Evolutionary conservation across 1,140 invertebrate genomes (phyloP).

Genomic region (Brachionus plicatilis): DNA sequence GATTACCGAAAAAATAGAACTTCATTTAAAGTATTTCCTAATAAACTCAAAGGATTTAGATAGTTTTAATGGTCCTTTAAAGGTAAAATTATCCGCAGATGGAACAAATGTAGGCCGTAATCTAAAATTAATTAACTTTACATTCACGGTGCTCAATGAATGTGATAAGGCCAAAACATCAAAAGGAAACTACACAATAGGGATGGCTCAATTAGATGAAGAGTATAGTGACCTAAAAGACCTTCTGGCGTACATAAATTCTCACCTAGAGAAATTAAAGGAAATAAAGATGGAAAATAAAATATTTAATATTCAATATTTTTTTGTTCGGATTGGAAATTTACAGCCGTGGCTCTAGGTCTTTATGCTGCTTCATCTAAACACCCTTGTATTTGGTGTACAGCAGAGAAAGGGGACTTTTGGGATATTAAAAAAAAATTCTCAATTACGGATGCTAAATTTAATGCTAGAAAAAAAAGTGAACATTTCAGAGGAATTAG

Average conservation of each 20-base stretch:
- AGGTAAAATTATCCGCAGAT: neutral
- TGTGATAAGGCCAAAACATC: neutral
- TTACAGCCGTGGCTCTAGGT: neutral
- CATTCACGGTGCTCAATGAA: neutral
- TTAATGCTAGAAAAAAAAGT: neutral
- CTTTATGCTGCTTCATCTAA: neutral
- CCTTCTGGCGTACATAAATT: neutral
- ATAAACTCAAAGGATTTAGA: neutral
- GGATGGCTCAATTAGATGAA: neutral
- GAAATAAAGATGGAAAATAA: neutral
- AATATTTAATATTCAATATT: neutral
- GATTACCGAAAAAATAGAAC: neutral
- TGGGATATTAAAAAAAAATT: neutral
- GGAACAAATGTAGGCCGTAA: neutral
- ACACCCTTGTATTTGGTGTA: neutral
- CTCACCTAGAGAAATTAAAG: neutral
- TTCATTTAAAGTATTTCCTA: neutral
- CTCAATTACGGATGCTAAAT: neutral
- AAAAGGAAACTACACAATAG: neutral
- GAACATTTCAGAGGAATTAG: neutral
- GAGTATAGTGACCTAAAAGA: neutral
- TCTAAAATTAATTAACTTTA: neutral
- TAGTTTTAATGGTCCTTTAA: neutral
- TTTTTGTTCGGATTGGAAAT: neutral
- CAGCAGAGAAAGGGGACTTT: neutral